A percentile compares a stretch with the other conserved stretches of the same genome.
Evolutionary conservation across 2,888 invertebrate genomes (phyloP).

Genomic region (Lysandra bellargus): DNA sequence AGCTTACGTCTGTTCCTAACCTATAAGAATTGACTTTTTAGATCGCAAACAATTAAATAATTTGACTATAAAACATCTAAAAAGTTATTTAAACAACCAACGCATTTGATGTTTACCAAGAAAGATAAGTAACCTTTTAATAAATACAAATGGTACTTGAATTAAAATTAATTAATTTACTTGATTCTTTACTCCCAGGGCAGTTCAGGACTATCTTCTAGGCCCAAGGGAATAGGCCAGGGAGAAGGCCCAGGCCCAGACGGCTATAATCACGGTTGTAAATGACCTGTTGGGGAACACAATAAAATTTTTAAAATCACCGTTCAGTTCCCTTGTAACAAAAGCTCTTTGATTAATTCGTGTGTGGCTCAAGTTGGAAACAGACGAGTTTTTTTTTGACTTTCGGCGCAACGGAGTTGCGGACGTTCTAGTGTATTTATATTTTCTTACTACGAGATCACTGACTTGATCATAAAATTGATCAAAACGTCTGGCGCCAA

Average conservation of each 20-base stretch:
- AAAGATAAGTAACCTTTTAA: too few relatives aligned
- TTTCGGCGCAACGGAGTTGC: neutral
- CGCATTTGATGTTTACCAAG: too few relatives aligned
- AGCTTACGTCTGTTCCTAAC: too few relatives aligned
- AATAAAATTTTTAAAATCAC: slow-evolving; percentile 12
- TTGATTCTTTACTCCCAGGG: neutral
- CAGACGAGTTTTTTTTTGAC: neutral
- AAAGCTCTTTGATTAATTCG: slow-evolving; percentile 51
- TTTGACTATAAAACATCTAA: too few relatives aligned
- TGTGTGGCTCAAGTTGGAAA: slow-evolving; percentile 38
- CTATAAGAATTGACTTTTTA: too few relatives aligned
- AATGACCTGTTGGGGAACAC: slow-evolving; percentile 24
- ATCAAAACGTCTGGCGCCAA: too few relatives aligned
- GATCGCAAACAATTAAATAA: too few relatives aligned
- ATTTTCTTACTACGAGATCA: too few relatives aligned
- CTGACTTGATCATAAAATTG: too few relatives aligned
- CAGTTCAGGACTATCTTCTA: neutral
- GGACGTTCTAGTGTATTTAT: too few relatives aligned
- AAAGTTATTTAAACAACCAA: too few relatives aligned
- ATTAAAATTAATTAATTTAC: neutral
- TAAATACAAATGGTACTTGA: neutral
- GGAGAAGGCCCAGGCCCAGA: neutral
- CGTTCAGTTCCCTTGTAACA: slow-evolving; percentile 44
- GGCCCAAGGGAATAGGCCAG: neutral
- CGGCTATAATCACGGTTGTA: neutral